Percentiles rank a stretch among this genome's conserved stretches.
These are phyloP conservation scores for Grammomys dolichurus DNA, from an alignment of 2,113 vertebrate genomes.

Conservation along the genomic window DNA sequence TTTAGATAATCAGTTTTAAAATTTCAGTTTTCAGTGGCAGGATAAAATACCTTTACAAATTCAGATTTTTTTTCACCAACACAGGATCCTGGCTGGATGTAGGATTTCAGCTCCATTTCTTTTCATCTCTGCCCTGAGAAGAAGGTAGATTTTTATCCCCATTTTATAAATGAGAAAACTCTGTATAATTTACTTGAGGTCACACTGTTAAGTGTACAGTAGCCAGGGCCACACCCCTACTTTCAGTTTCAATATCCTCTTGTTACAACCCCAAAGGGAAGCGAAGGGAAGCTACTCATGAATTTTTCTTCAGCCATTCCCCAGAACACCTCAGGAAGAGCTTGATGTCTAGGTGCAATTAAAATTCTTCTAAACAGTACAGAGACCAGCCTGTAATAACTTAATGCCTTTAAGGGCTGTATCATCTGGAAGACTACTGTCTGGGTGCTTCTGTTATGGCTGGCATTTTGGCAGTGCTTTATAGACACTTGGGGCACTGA, in stretches of 20 bases:
- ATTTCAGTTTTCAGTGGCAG: neutral
- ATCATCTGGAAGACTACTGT: neutral
- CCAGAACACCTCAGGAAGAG: neutral
- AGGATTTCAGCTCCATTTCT: neutral
- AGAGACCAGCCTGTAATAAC: neutral
- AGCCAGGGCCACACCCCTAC: neutral
- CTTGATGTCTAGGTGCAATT: neutral
- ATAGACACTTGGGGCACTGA: constrained; percentile 41
- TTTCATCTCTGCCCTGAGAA: neutral
- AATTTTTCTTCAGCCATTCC: neutral
- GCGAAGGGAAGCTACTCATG: neutral
- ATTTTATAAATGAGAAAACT: neutral
- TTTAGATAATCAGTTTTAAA: neutral
- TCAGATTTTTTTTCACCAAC: neutral
- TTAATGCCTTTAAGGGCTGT: neutral
- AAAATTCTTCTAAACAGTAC: neutral
- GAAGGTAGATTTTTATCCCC: neutral
- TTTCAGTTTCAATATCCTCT: neutral
- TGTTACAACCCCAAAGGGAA: neutral
- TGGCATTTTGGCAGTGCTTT: constrained; percentile 45
- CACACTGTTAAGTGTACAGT: neutral
- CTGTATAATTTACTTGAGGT: neutral
- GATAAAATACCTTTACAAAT: neutral
- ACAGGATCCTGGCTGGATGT: neutral
- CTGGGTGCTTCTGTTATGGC: neutral